Evolutionary conservation across 2,113 vertebrate species (phyloP).

Genomic region (Alectura lathami): DNA sequence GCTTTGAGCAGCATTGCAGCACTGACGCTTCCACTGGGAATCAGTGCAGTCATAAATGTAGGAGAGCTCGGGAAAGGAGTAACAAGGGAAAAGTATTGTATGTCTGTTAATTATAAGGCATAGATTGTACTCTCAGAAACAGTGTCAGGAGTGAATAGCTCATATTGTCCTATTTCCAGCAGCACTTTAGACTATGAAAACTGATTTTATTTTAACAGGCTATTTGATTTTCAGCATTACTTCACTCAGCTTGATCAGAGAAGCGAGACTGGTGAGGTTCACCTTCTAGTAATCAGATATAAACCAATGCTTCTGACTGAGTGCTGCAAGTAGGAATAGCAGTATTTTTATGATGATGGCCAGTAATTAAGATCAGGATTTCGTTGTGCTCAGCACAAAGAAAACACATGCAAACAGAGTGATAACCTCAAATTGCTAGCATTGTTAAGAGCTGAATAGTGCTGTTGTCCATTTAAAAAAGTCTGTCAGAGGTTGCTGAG

Average conservation of each 20-base stretch:
- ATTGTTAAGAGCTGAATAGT: constrained; percentile 17
- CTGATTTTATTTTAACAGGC: constrained; percentile 60
- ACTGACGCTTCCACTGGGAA: neutral
- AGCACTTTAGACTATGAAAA: constrained; percentile 53
- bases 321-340: neutral
- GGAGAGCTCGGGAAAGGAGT: constrained; percentile 45
- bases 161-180: constrained; percentile 49
- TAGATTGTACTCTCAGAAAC: constrained; percentile 32
- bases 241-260: constrained; percentile 26
- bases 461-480: constrained; percentile 19
- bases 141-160: constrained; percentile 12
- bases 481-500: neutral
- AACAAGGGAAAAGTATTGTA: neutral
- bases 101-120: constrained; percentile 1
- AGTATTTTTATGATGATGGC: constrained; percentile 30
- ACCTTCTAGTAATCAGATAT: constrained; percentile 2
- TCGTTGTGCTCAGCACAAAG: constrained; percentile 37
- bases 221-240: constrained; percentile 45
- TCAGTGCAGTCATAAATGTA: constrained; percentile 46
- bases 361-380: constrained; percentile 53
- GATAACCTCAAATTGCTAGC: constrained; percentile 42
- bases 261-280: constrained; percentile 17
- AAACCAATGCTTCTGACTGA: constrained; percentile 32
- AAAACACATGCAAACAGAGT: constrained; percentile 56
- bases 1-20: constrained; percentile 19